Evolutionary conservation across 1,140 invertebrate genomes (phyloP), one percentile per base, ranked within the genome.

Genomic region (Drosophila repleta): DNA sequence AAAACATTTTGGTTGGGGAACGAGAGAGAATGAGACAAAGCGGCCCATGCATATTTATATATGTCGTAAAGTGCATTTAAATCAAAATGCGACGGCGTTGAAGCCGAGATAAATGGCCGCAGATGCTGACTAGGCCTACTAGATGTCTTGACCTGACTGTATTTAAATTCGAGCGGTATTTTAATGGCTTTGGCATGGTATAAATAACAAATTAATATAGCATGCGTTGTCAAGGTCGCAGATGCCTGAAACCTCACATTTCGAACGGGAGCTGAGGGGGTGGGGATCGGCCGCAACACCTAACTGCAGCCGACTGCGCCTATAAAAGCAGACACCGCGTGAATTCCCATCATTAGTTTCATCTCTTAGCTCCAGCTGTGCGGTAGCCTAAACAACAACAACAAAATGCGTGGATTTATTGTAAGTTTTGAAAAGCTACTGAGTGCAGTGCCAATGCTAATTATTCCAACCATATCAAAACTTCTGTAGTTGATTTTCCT

Each of bases 31-130:
- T 39, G 41, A 21, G 62, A 61, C 65, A 70, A 55, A 51, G 39
- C 48, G 43, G 35, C 11, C 79, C 65, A 87, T 87, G 82, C 82
- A 85, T 85, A 85, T 85, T 85, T 87, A 85, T 87, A 88, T 71
- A 74, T 81, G 60, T 75, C 71, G 65, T 68, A 57, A 80, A 87
- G 72, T 87, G 82, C 82, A 87, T 87, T 87, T 82, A 76, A 88
- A 82, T 87, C 83, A 79, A 76, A 75, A 75, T 56, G 70, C 49
- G 56, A 62, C 24, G 49, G 57, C 43, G 64, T 67, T 72, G 70
- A 65, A 52, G 62, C 46, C 18, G 64, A 75, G 82, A 87, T 63
- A 67, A 87, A 75, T 71, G 56, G 48, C 41, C 63, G 17, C 10
- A 60, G 48, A 64, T 45, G 26, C 18, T 49, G 52, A 49, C 73